Evolutionary conservation across 2,888 invertebrate species (phyloP), one percentile per base, ranked within the genome.

Genomic region (Cinara cedri): DNA sequence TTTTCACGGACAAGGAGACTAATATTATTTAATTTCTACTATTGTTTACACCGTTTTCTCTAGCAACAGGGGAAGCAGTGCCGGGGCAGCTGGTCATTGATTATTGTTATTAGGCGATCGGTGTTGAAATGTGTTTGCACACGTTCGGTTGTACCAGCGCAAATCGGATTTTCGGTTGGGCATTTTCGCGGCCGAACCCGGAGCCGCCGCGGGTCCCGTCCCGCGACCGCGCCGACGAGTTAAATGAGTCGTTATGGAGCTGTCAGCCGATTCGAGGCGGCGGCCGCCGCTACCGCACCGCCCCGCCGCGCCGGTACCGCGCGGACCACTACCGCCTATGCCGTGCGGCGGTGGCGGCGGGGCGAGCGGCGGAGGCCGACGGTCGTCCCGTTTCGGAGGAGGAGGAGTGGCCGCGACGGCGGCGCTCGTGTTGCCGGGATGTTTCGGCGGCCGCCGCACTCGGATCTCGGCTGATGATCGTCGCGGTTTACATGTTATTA

Each of bases 211-310:
- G 3, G 19, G 63, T 75, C 42, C 16, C 54, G 54, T 65, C 75
- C 65, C n/a, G 51, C 14, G 34, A 6, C 34, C 34, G n/a, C 9
- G 24, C 26, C 26, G 72, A 9, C 68, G 70, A 60, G 78, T 68
- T 78, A 78, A 78, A 78, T 78, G 78, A 78, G 78, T 78, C 78
- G 78, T 78, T 78, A 78, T 78, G 68, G 60, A 78, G 78, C 78
- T 78, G 78, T 78, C 78, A 78, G 70, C 78, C 78, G 75, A 65
- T 65, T 63, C 54, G 63, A n/a, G 76, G 76, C 68, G 60, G 71
- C 71, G 71, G 42, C 34, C 34, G 3, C 34, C 34, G 6, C 34
- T 34, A 34, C 34, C n/a, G n/a, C n/a, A n/a, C n/a, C n/a, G n/a
- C n/a, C n/a, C n/a, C n/a, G n/a, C n/a, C n/a, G n/a, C n/a, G n/a